A percentile compares a stretch with the other conserved stretches of the same genome.
These are phyloP conservation scores for Oppia nitens DNA, from an alignment of 1,140 invertebrate genomes.

Conservation along the genomic window DNA sequence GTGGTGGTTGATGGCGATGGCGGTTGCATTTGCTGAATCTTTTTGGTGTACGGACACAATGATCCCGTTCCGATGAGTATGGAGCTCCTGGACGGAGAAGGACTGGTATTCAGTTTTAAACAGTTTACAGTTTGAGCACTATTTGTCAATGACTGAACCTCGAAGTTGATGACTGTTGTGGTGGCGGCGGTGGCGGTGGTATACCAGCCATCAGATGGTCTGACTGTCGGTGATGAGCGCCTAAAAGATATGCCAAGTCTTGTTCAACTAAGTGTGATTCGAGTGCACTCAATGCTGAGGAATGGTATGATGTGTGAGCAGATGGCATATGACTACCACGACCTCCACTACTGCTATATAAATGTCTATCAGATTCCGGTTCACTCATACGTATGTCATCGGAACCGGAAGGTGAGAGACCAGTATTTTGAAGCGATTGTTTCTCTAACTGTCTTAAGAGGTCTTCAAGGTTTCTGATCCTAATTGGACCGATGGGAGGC, in stretches of 20 bases:
- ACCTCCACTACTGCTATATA: slow-evolving; percentile 45
- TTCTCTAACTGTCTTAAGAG: slow-evolving; percentile 74
- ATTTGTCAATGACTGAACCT: background rate
- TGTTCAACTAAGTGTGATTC: slow-evolving; percentile 1
- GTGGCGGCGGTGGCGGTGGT: slow-evolving; percentile 11
- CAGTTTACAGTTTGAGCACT: background rate
- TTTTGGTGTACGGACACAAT: background rate
- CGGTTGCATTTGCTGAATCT: background rate
- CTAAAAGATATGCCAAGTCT: slow-evolving; percentile 5
- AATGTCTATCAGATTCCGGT: slow-evolving; percentile 70
- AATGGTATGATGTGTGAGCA: slow-evolving; percentile 28
- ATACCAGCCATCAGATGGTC: background rate
- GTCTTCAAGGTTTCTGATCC: slow-evolving; percentile 77
- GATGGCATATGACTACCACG: slow-evolving; percentile 33
- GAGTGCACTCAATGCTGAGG: background rate
- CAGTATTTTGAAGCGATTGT: slow-evolving; percentile 53
- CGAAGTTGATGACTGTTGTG: slow-evolving; percentile 5
- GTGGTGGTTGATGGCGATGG: slow-evolving; percentile 10
- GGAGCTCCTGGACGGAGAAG: background rate
- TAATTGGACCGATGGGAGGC: slow-evolving; percentile 30
- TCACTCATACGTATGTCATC: slow-evolving; percentile 82
- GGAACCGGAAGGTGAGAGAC: slow-evolving; percentile 52
- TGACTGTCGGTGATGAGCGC: no score
- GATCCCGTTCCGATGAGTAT: background rate
- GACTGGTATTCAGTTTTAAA: background rate